These are phyloP conservation scores for Hylaeus volcanicus DNA, from an alignment of 1,140 invertebrate genomes.

Conservation along the genomic window DNA sequence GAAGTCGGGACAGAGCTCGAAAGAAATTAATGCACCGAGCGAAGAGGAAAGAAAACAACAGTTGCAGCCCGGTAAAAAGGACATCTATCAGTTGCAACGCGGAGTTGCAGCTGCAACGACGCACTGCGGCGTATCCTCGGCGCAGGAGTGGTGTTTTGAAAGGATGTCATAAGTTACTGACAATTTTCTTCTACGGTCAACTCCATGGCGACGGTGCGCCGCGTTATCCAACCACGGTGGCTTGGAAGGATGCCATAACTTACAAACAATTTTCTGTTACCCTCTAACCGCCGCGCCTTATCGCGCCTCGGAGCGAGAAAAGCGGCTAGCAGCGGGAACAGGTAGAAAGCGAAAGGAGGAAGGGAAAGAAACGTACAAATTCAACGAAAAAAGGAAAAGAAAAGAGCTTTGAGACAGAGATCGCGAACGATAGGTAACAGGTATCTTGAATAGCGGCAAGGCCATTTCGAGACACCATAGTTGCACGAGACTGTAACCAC, in stretches of 20 bases:
- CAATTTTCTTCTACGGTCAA: slow-evolving; percentile 21
- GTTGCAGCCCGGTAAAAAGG: not conserved
- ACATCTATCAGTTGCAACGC: slow-evolving; percentile 10
- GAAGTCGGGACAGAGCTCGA: too few relatives aligned
- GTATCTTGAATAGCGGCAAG: too few relatives aligned
- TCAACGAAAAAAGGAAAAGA: not conserved
- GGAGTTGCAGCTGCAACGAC: slow-evolving; percentile 9
- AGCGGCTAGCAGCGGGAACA: not conserved
- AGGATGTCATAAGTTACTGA: slow-evolving; percentile 37
- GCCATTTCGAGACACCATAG: not conserved
- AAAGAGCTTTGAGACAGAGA: too few relatives aligned
- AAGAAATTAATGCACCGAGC: too few relatives aligned
- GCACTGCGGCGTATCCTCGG: slow-evolving; percentile 1
- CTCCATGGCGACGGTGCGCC: not conserved
- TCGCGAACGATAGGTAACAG: not conserved
- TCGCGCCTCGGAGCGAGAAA: not conserved
- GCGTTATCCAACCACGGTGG: not conserved
- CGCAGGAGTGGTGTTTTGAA: slow-evolving; percentile 23
- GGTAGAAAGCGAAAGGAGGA: slow-evolving; percentile 31
- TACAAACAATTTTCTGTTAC: slow-evolving; percentile 18
- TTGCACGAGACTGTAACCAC: slow-evolving; percentile 7
- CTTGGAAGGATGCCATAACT: not conserved
- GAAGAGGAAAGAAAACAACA: not conserved
- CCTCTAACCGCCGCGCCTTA: not conserved
- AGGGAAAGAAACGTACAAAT: not conserved